Evolutionary conservation across 2,797 vertebrate genomes (phyloP), one percentile per base, ranked within the genome.

Genomic region (Microcaecilia unicolor): DNA sequence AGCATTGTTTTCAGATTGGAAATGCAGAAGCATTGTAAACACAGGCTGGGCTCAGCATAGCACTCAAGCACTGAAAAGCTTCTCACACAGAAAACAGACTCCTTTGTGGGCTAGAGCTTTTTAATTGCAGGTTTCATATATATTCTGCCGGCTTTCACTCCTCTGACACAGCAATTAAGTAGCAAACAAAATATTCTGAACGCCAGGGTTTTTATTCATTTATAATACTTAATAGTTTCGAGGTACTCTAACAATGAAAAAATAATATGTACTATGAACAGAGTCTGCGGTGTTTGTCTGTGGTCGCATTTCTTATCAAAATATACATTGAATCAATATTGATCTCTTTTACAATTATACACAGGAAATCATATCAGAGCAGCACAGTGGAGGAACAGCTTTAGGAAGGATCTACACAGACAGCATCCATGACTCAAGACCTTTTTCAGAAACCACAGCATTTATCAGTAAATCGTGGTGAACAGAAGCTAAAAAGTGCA

Each of bases 1-100:
- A 15, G 18, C 41, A 72, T 61, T 81, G 64, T 73, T 80, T 87
- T 44, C 68, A 91, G 82, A 85, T 50, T 76, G 85, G 64, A 38
- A 70, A 81, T 75, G 74, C 85, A 73, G 83, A 73, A 67, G 68
- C 74, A 63, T 81, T 55, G 79, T 48, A 76, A 73, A 80, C 75
- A 67, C 58, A 59, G 68, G 81, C 70, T 78, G 78, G n/a, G 74
- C 72, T 78, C 64, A 53, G 67, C 75, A 76, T 76, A 74, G 59
- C 81, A 88, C 82, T 85, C 79, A 74, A 85, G 67, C 86, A 84
- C 93, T 85, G 83, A 76, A 85, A 76, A 84, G 78, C 72, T 84
- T 74, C 58, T 68, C 64, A 18, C 67, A 85, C 81, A 74, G 89
- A 79, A 78, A 81, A 80, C 78, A 67, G 64, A 50, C 85, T n/a